Conservation (phyloP, 2,888 invertebrate species). For the Nysson spinosus region DNA sequence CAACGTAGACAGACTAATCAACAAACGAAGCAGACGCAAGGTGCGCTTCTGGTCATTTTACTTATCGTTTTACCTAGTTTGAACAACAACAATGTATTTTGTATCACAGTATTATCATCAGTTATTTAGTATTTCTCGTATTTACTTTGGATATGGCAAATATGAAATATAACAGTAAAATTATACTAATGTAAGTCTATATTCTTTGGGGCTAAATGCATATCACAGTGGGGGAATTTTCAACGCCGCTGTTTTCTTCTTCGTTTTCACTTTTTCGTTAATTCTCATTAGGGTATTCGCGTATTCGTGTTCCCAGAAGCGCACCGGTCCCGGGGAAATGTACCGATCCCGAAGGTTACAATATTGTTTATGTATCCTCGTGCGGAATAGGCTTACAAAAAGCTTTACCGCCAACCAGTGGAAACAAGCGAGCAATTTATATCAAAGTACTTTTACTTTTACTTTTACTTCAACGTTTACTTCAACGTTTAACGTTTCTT, state of each 20-base stretch:
- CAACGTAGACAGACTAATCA: slow-evolving; percentile 66
- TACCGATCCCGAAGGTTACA: slow-evolving; percentile 49
- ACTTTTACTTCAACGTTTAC: too few species aligned
- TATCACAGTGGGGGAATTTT: slow-evolving; percentile 75
- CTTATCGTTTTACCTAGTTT: slow-evolving; percentile 68
- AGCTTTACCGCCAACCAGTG: slow-evolving; percentile 60
- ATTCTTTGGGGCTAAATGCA: slow-evolving; percentile 76
- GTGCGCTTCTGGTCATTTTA: slow-evolving; percentile 64
- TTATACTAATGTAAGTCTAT: slow-evolving; percentile 76
- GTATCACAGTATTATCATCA: slow-evolving; percentile 76
- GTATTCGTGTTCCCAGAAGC: slow-evolving; percentile 64
- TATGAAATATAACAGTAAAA: slow-evolving; percentile 74
- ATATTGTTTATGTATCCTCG: slow-evolving; percentile 55
- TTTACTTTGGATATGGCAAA: slow-evolving; percentile 76
- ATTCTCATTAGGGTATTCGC: slow-evolving; percentile 47
- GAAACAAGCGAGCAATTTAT: slow-evolving; percentile 67
- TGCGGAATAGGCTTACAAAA: slow-evolving; percentile 57
- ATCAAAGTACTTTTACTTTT: slow-evolving; percentile 50
- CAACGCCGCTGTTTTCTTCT: slow-evolving; percentile 60
- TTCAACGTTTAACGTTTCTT: slow-evolving; percentile 58
- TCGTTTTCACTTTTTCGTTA: slow-evolving; percentile 27
- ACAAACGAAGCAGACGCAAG: slow-evolving; percentile 64
- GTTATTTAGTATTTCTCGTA: slow-evolving; percentile 71
- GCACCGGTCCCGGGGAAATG: slow-evolving; percentile 60
- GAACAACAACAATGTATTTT: slow-evolving; percentile 74